Conservation (phyloP, 2,797 vertebrate genomes). For the Epinephelus coioides region DNA sequence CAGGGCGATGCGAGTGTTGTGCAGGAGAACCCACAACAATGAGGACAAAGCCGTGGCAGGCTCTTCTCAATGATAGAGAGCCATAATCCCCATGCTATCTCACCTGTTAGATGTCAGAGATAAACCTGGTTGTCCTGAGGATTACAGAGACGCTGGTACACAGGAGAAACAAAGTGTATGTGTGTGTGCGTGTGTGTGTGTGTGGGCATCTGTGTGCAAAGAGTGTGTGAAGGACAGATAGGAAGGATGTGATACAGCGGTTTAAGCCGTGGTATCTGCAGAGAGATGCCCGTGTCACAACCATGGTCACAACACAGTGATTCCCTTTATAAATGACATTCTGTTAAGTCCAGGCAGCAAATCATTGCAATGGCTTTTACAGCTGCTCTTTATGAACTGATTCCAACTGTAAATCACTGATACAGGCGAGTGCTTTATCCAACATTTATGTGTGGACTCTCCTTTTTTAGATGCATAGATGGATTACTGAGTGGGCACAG, state of each 20-base stretch:
- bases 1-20: conserved; percentile 16
- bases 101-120: conserved; percentile 73
- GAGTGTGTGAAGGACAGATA: conserved; percentile 45
- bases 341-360: conserved; percentile 37
- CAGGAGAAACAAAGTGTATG: conserved; percentile 19
- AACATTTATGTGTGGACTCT: not conserved
- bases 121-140: conserved; percentile 70
- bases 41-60: conserved; percentile 32
- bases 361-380: conserved; percentile 33
- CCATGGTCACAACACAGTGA: conserved; percentile 14
- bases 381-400: conserved; percentile 30
- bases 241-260: conserved; percentile 32
- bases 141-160: conserved; percentile 64
- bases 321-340: conserved; percentile 55
- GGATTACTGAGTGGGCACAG: too few relatives aligned
- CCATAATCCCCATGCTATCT: conserved; percentile 71
- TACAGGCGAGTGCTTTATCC: not conserved
- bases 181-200: not conserved
- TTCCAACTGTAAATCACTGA: conserved; percentile 18
- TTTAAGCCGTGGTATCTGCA: conserved; percentile 52
- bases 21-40: conserved; percentile 36
- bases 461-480: not conserved
- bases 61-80: conserved; percentile 57
- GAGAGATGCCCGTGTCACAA: conserved; percentile 40
- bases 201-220: conserved; percentile 19